phyloP scores from a whole-genome alignment of 2,113 vertebrate genomes.

The Grallaria varia region DNA sequence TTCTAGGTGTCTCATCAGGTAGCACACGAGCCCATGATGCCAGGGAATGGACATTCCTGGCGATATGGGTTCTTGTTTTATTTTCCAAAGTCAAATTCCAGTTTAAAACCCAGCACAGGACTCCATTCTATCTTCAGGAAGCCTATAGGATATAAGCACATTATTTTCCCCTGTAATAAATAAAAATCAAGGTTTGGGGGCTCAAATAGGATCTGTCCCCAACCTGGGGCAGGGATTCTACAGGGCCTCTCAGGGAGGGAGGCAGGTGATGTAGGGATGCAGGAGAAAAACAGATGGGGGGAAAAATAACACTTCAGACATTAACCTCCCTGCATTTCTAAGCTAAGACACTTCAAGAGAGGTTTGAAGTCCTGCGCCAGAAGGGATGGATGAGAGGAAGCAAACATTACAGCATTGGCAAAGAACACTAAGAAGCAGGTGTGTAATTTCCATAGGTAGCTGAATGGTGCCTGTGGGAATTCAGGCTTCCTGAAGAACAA shows the following conservation, averaged over 20 bases:
- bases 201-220: neutral
- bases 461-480: neutral
- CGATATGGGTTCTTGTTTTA: accelerated
- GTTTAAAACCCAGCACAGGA: neutral
- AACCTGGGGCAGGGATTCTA: accelerated
- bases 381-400: neutral
- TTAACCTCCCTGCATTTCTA: neutral
- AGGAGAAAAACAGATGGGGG: neutral
- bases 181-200: neutral
- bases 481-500: neutral
- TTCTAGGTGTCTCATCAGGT: neutral
- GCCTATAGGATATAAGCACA: neutral
- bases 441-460: neutral
- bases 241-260: neutral
- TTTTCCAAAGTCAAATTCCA: neutral
- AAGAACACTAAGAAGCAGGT: neutral
- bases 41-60: neutral
- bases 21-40: neutral
- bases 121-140: neutral
- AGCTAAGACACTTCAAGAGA: neutral
- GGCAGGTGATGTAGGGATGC: neutral
- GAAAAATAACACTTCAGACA: neutral
- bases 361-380: neutral
- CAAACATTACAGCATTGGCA: neutral
- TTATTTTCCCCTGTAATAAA: neutral